Evolutionary conservation across 2,888 invertebrate genomes (phyloP).

Genomic region (Emmelina monodactyla): DNA sequence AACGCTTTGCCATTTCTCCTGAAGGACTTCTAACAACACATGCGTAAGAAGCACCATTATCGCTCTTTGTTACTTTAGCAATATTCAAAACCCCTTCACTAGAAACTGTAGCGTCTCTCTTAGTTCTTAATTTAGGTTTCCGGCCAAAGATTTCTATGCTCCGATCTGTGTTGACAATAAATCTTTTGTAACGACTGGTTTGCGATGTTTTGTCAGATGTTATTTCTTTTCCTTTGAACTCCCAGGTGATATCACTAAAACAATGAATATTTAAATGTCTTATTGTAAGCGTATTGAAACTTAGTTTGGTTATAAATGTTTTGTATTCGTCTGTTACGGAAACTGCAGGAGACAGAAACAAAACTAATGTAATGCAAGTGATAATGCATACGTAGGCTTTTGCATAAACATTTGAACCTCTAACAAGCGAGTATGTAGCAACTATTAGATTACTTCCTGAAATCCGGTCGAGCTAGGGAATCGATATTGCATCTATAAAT

Average conservation of each 20-base stretch:
- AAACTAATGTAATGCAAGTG: too few species aligned
- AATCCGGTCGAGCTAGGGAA: too few species aligned
- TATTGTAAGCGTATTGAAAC: too few species aligned
- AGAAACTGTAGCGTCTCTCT: conserved; percentile 33
- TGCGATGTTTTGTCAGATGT: conserved; percentile 30
- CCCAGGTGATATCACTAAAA: conserved; percentile 58
- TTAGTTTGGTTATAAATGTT: conserved; percentile 1
- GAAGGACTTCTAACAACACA: conserved; percentile 79
- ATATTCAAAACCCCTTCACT: conserved; percentile 66
- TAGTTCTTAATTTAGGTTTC: conserved; percentile 55
- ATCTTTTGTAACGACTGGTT: conserved; percentile 39
- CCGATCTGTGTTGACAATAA: conserved; percentile 30
- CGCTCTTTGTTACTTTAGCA: conserved; percentile 66
- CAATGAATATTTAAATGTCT: too few species aligned
- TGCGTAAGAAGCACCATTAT: conserved; percentile 79
- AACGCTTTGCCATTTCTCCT: conserved; percentile 78
- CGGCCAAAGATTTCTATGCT: conserved; percentile 54
- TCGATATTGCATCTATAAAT: too few species aligned
- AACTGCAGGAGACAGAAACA: too few species aligned
- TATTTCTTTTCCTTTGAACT: conserved; percentile 54
- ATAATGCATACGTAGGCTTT: too few species aligned
- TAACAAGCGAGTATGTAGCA: too few species aligned
- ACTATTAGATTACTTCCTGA: too few species aligned
- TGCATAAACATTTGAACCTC: too few species aligned
- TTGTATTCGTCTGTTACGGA: too few species aligned